Percentiles rank a stretch among this genome's conserved stretches.
Conservation (phyloP, 2,113 vertebrate genomes). For the Terrapene triunguis region DNA sequence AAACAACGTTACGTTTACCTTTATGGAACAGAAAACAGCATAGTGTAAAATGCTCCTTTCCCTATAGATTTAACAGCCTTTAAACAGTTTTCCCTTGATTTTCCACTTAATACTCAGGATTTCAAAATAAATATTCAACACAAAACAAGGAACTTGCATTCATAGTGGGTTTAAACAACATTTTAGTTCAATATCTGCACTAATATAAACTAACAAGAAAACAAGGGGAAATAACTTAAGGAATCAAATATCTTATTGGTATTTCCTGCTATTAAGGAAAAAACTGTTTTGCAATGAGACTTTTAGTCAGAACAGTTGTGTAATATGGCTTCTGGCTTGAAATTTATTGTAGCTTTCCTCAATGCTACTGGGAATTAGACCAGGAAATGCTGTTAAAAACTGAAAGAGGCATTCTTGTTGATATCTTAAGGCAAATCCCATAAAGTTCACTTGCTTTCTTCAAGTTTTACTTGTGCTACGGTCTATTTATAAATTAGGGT, state of each 20-base stretch:
- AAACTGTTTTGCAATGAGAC: background rate
- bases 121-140: background rate
- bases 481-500: background rate
- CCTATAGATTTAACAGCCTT: background rate
- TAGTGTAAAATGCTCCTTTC: background rate
- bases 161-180: background rate
- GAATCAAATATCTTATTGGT: slow-evolving; percentile 25
- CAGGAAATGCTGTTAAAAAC: slow-evolving; percentile 8
- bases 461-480: background rate
- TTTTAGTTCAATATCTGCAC: background rate
- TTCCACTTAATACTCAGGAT: background rate
- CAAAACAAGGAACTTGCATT: background rate
- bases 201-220: slow-evolving; percentile 20
- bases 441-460: background rate
- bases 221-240: slow-evolving; percentile 18
- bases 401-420: background rate
- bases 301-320: background rate
- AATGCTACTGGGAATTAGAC: slow-evolving; percentile 11
- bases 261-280: slow-evolving; percentile 14
- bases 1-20: background rate
- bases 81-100: background rate
- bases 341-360: background rate
- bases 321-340: background rate
- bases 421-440: background rate
- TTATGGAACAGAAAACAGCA: background rate